A percentile compares a stretch with the other conserved stretches of the same genome.
phyloP scores from a whole-genome alignment of 1,140 invertebrate genomes.

The Akabosia matsudoensis region DNA sequence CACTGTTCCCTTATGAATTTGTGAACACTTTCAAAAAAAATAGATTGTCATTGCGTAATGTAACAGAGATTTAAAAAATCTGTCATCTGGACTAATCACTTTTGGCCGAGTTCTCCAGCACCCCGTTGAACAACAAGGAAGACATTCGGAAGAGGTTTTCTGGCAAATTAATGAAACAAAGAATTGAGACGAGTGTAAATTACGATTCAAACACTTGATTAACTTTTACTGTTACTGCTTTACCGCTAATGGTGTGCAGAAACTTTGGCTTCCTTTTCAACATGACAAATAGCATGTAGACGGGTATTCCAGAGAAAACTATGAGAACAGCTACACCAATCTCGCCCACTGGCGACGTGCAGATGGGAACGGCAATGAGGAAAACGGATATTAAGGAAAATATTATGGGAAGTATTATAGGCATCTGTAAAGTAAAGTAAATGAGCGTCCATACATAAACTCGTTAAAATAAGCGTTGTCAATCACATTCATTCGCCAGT shows the following conservation, averaged over 20 bases:
- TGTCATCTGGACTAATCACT: no score
- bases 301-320: conserved; percentile 68
- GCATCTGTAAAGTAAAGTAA: conserved; percentile 55
- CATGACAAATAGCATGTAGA: conserved; percentile 81
- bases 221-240: no score
- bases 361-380: conserved; percentile 76
- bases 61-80: no score
- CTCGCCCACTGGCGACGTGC: conserved; percentile 67
- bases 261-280: conserved; percentile 75
- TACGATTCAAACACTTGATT: background rate
- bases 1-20: no score
- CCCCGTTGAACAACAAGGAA: no score
- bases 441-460: background rate
- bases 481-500: conserved; percentile 8
- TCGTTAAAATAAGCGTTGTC: no score
- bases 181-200: background rate
- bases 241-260: conserved; percentile 50
- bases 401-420: conserved; percentile 71
- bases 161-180: background rate
- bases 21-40: no score
- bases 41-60: no score
- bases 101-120: no score
- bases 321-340: conserved; percentile 58
- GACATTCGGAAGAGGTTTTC: background rate
- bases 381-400: conserved; percentile 82